phyloP scores from a whole-genome alignment of 2,797 vertebrate species.

The Premnoplex brunnescens region DNA sequence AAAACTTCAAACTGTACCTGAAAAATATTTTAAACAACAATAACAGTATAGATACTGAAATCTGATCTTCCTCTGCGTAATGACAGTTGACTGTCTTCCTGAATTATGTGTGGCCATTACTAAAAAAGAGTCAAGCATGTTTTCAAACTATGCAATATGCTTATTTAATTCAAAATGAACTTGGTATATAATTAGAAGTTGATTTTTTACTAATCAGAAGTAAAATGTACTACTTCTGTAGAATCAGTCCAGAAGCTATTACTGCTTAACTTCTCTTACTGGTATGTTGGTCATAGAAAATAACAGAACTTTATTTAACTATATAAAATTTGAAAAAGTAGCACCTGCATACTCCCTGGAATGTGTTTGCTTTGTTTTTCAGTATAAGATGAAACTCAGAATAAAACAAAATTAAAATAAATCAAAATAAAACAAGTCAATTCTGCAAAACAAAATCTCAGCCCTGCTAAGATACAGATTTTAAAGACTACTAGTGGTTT shows the following conservation, averaged over 20 bases:
- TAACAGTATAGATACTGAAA: not conserved
- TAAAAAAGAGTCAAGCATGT: not conserved
- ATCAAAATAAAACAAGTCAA: no score
- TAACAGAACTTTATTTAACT: not conserved
- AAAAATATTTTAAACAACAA: conserved; percentile 11
- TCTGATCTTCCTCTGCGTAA: not conserved
- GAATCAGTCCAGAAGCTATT: not conserved
- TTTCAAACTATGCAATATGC: not conserved
- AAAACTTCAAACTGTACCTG: not conserved
- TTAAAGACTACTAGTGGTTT: not conserved
- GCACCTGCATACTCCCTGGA: not conserved
- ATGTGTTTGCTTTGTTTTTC: not conserved
- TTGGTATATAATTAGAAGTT: not conserved
- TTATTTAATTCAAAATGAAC: not conserved
- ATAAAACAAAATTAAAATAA: not conserved
- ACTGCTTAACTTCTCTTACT: not conserved
- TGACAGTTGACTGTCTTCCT: not conserved
- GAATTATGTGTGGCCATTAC: not conserved
- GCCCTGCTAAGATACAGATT: not conserved
- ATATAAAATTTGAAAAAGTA: not conserved
- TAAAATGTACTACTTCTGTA: not conserved
- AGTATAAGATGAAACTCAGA: not conserved
- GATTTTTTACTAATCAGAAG: not conserved
- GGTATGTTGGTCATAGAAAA: not conserved
- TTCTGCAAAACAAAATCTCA: not conserved